Percentiles rank a stretch among this genome's conserved stretches.
phyloP scores from a whole-genome alignment of 2,113 vertebrate species.

The Probosciger aterrimus region DNA sequence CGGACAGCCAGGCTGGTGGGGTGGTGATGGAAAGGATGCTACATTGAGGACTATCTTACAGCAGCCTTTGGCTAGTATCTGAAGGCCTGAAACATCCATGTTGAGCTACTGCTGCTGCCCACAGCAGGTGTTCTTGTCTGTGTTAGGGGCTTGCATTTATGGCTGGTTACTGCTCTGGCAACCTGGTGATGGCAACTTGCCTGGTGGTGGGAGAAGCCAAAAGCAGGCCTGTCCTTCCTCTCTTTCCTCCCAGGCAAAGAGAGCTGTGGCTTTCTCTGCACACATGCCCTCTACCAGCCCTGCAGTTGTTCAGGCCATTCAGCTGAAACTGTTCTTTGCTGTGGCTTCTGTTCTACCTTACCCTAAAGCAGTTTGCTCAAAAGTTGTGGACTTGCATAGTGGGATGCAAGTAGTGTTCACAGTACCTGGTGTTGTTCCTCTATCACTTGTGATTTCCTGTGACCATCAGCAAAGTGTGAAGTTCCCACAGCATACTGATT shows the following conservation, averaged over 20 bases:
- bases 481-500: background rate
- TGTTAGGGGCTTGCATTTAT: accelerated
- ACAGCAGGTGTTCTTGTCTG: background rate
- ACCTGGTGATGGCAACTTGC: background rate
- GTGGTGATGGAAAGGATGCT: background rate
- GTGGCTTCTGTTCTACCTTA: background rate
- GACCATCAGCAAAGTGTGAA: background rate
- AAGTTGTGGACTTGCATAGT: background rate
- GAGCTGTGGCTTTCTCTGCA: background rate
- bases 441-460: background rate
- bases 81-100: background rate
- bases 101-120: background rate
- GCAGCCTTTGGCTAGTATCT: background rate
- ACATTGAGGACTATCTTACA: background rate
- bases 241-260: background rate
- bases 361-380: background rate
- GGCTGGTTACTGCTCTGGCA: background rate
- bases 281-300: background rate
- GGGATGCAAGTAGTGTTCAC: background rate
- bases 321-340: background rate
- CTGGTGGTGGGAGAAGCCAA: background rate
- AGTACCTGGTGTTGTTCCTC: background rate
- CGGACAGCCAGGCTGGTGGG: background rate
- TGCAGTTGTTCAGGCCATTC: background rate
- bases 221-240: background rate